Conservation (phyloP, 37 sponge, comb jelly and placozoan genomes). For the Amphimedon queenslandica region DNA sequence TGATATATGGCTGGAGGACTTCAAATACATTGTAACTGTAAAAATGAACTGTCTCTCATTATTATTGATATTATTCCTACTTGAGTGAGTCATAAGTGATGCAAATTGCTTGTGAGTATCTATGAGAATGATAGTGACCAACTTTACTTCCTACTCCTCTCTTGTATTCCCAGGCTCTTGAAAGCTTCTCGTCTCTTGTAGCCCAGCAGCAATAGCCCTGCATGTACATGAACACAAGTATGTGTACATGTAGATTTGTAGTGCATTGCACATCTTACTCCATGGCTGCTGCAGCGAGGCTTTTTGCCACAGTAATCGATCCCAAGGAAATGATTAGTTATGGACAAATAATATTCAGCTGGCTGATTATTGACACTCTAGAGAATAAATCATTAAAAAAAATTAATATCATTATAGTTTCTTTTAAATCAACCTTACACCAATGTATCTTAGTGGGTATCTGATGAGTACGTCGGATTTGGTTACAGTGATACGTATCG, state of each 20-base stretch:
- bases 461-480: constrained; percentile 59
- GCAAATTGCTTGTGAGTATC: constrained; percentile 50
- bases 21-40: constrained; percentile 74
- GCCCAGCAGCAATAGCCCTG: constrained; percentile 49
- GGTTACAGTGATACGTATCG: constrained; percentile 69
- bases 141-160: constrained; percentile 41
- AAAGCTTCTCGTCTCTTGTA: constrained; percentile 34
- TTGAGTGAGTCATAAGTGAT: constrained; percentile 39
- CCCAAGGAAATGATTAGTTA: constrained; percentile 18
- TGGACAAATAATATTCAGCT: background rate
- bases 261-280: too few relatives aligned
- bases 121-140: constrained; percentile 36
- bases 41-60: background rate
- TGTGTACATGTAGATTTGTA: too few relatives aligned
- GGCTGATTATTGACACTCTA: constrained; percentile 42
- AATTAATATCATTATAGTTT: background rate
- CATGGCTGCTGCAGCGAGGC: background rate
- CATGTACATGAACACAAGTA: too few relatives aligned
- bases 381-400: background rate
- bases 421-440: constrained; percentile 33
- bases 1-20: constrained; percentile 52
- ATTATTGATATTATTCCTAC: constrained; percentile 35
- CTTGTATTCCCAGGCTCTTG: constrained; percentile 51
- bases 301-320: constrained; percentile 1
- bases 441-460: constrained; percentile 58